Evolutionary conservation across 2,113 vertebrate species (phyloP).

Genomic region (Onychorhynchus coronatus): DNA sequence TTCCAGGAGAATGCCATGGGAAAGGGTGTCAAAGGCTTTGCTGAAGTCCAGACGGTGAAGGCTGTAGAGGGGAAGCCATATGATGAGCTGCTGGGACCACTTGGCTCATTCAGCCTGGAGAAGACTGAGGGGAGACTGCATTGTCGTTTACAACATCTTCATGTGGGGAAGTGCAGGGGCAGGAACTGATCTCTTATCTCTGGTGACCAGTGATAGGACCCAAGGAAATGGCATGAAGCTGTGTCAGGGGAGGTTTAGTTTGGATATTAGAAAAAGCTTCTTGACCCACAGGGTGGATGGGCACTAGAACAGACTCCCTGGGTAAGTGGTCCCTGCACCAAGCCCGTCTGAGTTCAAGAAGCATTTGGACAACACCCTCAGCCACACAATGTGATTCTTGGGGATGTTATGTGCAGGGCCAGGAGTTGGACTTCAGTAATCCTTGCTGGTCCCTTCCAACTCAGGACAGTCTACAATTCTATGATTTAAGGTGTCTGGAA

Average conservation of each 20-base stretch:
- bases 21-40: not conserved
- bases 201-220: not conserved
- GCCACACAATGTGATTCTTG: not conserved
- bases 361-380: not conserved
- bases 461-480: not conserved
- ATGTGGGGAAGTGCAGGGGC: not conserved
- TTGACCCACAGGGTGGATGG: not conserved
- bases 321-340: not conserved
- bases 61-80: not conserved
- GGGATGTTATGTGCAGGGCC: not conserved
- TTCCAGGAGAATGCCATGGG: not conserved
- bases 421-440: fast-evolving
- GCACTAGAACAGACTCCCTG: not conserved
- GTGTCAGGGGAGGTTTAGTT: not conserved
- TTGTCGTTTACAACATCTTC: not conserved
- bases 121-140: not conserved
- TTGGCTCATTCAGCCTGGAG: not conserved
- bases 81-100: not conserved
- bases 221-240: not conserved
- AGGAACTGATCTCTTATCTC: not conserved
- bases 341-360: not conserved
- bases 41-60: not conserved
- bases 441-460: not conserved
- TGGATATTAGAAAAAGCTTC: not conserved
- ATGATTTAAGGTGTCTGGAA: not conserved